phyloP scores from a whole-genome alignment of 2,888 invertebrate genomes.

The Neoaliturus tenellus region DNA sequence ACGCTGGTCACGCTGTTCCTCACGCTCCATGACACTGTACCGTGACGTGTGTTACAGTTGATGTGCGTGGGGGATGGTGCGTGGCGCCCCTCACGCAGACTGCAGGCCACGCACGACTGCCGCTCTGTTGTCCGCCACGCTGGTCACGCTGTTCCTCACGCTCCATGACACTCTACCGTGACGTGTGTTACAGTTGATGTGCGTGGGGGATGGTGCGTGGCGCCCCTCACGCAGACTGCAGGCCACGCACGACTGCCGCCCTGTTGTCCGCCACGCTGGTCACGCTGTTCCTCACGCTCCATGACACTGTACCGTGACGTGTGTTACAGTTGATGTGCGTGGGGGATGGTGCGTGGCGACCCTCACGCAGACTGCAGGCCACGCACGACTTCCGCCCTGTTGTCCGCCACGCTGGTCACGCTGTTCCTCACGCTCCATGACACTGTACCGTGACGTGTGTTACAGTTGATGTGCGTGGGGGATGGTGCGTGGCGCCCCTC shows the following conservation, averaged over 20 bases:
- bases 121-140: conserved; percentile 37
- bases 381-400: conserved; percentile 52
- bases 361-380: conserved; percentile 48
- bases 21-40: too few relatives aligned
- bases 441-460: not conserved
- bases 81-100: conserved; percentile 29
- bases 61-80: conserved; percentile 5
- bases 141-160: conserved; percentile 59
- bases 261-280: conserved; percentile 55
- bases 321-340: conserved; percentile 52
- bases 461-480: conserved; percentile 49
- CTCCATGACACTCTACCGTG: not conserved
- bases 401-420: too few relatives aligned
- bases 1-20: too few relatives aligned
- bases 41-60: not conserved
- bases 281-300: too few relatives aligned
- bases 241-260: conserved; percentile 54
- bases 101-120: conserved; percentile 56
- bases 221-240: conserved; percentile 28
- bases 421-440: too few relatives aligned
- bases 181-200: conserved; percentile 49
- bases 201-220: conserved; percentile 40
- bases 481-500: conserved; percentile 45
- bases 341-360: conserved; percentile 28
- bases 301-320: conserved; percentile 54